Conservation (phyloP, 2,797 vertebrate genomes). For the Dromococcyx pavoninus region DNA sequence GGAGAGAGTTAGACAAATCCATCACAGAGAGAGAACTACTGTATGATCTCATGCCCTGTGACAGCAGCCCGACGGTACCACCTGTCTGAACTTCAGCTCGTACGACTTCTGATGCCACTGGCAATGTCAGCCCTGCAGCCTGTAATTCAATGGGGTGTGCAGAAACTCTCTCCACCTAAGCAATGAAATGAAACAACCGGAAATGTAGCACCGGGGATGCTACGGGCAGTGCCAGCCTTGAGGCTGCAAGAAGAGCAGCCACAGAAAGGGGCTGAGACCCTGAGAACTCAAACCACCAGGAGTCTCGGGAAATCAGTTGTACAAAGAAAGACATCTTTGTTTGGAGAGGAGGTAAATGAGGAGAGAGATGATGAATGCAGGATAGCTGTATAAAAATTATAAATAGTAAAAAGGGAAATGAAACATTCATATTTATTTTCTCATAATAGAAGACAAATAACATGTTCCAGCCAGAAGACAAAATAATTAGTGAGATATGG, state of each 20-base stretch:
- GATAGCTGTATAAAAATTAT: not conserved
- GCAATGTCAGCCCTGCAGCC: constrained; percentile 15
- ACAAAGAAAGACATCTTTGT: not conserved
- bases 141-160: not conserved
- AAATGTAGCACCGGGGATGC: not conserved
- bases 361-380: not conserved
- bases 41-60: constrained; percentile 31
- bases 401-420: not conserved
- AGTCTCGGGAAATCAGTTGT: not conserved
- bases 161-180: not conserved
- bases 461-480: not conserved
- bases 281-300: not conserved
- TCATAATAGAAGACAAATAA: not conserved
- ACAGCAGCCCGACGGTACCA: not conserved
- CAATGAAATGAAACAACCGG: not conserved
- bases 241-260: not conserved
- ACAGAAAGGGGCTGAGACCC: not conserved
- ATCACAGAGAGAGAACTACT: constrained; percentile 1
- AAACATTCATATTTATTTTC: not conserved
- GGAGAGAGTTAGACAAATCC: constrained; percentile 51
- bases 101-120: not conserved
- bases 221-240: not conserved
- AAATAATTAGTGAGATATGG: not conserved
- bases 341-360: not conserved
- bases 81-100: constrained; percentile 16